Conservation (phyloP, 2,113 vertebrate genomes). For the Vimba vimba region DNA sequence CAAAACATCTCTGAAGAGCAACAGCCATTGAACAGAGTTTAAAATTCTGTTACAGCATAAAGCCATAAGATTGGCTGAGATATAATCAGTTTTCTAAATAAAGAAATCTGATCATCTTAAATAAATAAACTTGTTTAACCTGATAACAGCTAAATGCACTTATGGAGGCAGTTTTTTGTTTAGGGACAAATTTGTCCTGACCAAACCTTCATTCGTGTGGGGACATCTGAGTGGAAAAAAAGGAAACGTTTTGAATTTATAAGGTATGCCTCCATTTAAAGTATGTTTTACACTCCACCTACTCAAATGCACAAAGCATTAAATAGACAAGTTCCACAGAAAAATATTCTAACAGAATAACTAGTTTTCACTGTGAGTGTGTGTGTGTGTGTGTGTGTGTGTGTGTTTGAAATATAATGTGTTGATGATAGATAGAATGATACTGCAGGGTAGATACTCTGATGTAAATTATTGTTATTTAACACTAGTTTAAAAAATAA, state of each 20-base stretch:
- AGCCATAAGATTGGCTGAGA: not conserved
- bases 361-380: too few relatives aligned
- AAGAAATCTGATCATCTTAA: not conserved
- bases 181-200: not conserved
- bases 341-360: too few relatives aligned
- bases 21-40: not conserved
- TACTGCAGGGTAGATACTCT: too few relatives aligned
- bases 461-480: not conserved
- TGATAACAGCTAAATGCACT: not conserved
- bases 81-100: not conserved
- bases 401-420: not conserved
- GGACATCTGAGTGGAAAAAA: too few relatives aligned
- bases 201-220: not conserved
- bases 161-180: not conserved
- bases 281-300: too few relatives aligned
- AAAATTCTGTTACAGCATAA: not conserved
- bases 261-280: too few relatives aligned
- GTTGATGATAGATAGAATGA: not conserved
- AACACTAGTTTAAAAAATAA: not conserved
- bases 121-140: slow-evolving; percentile 9
- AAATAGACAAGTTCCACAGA: too few relatives aligned
- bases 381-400: too few relatives aligned
- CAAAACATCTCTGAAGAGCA: not conserved
- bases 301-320: too few relatives aligned
- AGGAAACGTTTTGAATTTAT: too few relatives aligned